These are phyloP conservation scores for Araneus ventricosus DNA, from an alignment of 1,140 invertebrate genomes.

Conservation along the genomic window DNA sequence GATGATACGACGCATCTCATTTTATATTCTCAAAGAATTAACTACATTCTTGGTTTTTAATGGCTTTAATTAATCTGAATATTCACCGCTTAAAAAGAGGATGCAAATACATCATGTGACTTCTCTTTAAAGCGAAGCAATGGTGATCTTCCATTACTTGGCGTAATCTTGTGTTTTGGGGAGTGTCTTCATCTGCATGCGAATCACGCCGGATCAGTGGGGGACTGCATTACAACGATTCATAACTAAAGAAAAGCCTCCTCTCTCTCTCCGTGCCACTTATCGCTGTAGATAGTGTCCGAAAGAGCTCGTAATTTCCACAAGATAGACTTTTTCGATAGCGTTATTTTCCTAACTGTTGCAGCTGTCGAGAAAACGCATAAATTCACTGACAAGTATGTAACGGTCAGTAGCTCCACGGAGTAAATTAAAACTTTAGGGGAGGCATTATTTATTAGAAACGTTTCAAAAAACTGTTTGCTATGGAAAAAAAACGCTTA, in stretches of 20 bases:
- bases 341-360: slow-evolving; percentile 64
- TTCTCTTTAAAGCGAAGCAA: neutral
- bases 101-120: neutral
- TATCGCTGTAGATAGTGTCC: slow-evolving; percentile 73
- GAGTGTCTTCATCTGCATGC: slow-evolving; percentile 68
- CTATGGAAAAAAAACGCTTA: too few species aligned
- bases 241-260: slow-evolving; percentile 61
- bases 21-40: too few species aligned
- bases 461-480: neutral
- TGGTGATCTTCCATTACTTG: neutral
- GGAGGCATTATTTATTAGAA: slow-evolving; percentile 3
- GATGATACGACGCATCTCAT: too few species aligned
- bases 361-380: neutral
- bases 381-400: slow-evolving; percentile 47
- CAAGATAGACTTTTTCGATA: slow-evolving; percentile 70
- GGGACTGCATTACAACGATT: slow-evolving; percentile 37
- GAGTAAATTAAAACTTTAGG: neutral
- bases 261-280: slow-evolving; percentile 28
- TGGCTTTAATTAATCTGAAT: too few species aligned
- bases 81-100: too few species aligned
- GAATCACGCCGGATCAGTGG: slow-evolving; percentile 62
- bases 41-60: too few species aligned
- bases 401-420: slow-evolving; percentile 7
- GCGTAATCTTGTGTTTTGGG: slow-evolving; percentile 13
- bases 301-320: slow-evolving; percentile 57